Percentiles rank a stretch among this genome's conserved stretches.
phyloP scores from a whole-genome alignment of 2,113 vertebrate genomes.

The Dasyurus viverrinus region DNA sequence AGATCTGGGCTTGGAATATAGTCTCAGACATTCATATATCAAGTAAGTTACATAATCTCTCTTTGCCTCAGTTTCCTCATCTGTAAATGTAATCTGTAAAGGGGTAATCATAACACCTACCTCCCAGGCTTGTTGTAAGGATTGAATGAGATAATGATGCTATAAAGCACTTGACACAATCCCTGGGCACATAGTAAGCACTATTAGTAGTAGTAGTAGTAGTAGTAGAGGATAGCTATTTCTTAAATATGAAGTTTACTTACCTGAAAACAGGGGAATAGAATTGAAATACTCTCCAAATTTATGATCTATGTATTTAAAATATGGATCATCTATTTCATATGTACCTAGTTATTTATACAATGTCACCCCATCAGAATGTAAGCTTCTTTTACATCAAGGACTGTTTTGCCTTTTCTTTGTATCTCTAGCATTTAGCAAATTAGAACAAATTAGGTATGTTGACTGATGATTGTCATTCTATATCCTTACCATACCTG shows the following conservation, averaged over 20 bases:
- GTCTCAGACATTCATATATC: background rate
- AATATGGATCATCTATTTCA: background rate
- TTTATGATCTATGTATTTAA: background rate
- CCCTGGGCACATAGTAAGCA: background rate
- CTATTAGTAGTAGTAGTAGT: background rate
- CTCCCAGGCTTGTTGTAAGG: background rate
- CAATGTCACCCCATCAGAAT: background rate
- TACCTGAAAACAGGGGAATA: background rate
- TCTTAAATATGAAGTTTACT: background rate
- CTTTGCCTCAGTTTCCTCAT: background rate
- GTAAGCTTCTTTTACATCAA: background rate
- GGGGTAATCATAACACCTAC: background rate
- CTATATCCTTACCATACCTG: background rate
- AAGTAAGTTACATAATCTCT: background rate
- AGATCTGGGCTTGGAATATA: background rate
- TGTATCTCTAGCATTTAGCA: background rate
- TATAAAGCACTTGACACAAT: background rate
- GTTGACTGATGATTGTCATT: background rate
- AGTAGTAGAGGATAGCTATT: no score
- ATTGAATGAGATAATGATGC: background rate
- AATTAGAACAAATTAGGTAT: background rate
- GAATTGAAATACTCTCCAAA: background rate
- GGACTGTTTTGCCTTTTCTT: background rate
- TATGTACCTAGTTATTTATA: background rate
- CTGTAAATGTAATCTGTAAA: no score